These are phyloP conservation scores for Papilio aristodemus DNA, from an alignment of 1,140 invertebrate genomes.

Conservation along the genomic window DNA sequence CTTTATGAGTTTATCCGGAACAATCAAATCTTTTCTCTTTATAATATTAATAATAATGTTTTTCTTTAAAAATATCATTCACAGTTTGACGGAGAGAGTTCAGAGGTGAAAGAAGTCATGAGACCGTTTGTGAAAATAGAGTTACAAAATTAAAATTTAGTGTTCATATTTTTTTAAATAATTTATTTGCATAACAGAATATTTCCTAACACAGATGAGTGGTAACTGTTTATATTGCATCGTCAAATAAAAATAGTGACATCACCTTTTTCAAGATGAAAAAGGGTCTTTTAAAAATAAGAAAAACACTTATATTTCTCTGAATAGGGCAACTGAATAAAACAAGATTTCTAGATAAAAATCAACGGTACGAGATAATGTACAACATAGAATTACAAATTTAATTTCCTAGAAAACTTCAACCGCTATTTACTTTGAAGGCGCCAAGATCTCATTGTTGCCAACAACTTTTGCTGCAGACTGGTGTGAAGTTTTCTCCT, in stretches of 20 bases:
- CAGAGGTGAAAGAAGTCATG: no score
- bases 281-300: neutral
- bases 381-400: constrained; percentile 21
- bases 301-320: neutral
- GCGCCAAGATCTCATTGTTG: constrained; percentile 9
- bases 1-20: no score
- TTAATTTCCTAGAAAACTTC: constrained; percentile 21
- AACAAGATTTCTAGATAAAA: constrained; percentile 13
- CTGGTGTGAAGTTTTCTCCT: neutral
- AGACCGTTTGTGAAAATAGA: no score
- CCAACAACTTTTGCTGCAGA: neutral
- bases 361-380: constrained; percentile 5
- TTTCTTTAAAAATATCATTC: no score
- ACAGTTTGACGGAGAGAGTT: no score
- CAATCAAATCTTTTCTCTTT: no score
- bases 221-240: neutral
- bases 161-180: no score
- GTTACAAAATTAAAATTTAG: no score
- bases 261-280: neutral
- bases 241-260: neutral
- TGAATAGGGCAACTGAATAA: constrained; percentile 4
- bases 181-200: no score
- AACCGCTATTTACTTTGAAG: constrained; percentile 20
- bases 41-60: no score
- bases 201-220: no score